Evolutionary conservation across 1,140 invertebrate species (phyloP).

Genomic region (Drosophila albomicans): DNA sequence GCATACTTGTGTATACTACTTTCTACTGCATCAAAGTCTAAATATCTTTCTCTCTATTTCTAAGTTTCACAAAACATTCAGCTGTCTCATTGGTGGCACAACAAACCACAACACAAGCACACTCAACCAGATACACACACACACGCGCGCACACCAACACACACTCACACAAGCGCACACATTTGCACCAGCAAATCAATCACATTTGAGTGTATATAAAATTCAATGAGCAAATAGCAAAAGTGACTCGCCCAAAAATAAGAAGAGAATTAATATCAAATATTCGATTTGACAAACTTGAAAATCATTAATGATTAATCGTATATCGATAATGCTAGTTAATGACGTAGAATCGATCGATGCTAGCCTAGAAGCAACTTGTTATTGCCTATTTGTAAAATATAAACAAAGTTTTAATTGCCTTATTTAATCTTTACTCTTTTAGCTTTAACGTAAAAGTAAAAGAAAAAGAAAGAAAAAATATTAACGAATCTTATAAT

Average conservation of each 20-base stretch:
- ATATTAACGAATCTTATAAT: neutral
- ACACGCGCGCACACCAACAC: slow-evolving; percentile 5
- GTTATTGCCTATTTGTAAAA: slow-evolving; percentile 7
- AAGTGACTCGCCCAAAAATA: neutral
- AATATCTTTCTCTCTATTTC: slow-evolving; percentile 9
- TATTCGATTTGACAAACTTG: neutral
- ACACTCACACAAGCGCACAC: slow-evolving; percentile 30
- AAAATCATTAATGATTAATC: neutral
- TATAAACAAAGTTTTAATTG: slow-evolving; percentile 8
- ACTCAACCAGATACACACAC: slow-evolving; percentile 12
- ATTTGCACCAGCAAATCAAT: slow-evolving; percentile 44
- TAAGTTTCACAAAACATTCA: slow-evolving; percentile 27
- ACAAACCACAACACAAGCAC: slow-evolving; percentile 15
- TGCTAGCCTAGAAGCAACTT: slow-evolving; percentile 6
- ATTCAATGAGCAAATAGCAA: slow-evolving; percentile 11
- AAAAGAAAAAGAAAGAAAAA: slow-evolving; percentile 16
- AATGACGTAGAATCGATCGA: neutral
- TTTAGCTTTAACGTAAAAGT: slow-evolving; percentile 48
- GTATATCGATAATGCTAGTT: neutral
- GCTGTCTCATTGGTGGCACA: slow-evolving; percentile 38
- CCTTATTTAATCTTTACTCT: slow-evolving; percentile 1
- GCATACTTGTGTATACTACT: slow-evolving; percentile 10
- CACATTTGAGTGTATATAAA: slow-evolving; percentile 20
- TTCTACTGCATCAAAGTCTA: slow-evolving; percentile 27
- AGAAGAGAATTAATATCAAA: neutral